phyloP scores from a whole-genome alignment of 2,113 vertebrate genomes.

The Ophiodon elongatus region DNA sequence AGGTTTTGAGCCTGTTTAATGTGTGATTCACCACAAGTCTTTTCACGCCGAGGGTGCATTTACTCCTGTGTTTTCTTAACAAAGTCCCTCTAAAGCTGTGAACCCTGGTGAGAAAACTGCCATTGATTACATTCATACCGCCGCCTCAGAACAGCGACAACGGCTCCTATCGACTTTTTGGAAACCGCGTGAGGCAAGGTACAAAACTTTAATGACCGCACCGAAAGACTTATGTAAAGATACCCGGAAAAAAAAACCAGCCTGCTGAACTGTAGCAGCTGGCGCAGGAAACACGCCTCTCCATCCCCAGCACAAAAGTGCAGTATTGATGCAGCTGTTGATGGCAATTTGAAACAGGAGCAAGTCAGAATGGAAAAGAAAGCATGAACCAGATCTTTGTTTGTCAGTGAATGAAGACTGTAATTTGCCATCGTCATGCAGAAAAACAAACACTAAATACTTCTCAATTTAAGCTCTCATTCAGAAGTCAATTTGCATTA shows the following conservation, averaged over 20 bases:
- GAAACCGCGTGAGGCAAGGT: constrained; percentile 57
- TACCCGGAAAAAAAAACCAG: constrained; percentile 43
- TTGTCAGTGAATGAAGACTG: not conserved
- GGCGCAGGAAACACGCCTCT: constrained; percentile 21
- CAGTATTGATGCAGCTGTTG: constrained; percentile 55
- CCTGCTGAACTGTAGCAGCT: constrained; percentile 40
- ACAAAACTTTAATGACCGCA: constrained; percentile 67
- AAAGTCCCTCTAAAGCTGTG: constrained; percentile 30
- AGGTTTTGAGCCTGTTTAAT: constrained; percentile 21
- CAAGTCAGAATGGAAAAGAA: constrained; percentile 15
- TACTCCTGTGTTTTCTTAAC: constrained; percentile 41
- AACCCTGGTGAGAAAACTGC: constrained; percentile 55
- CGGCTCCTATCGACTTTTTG: constrained; percentile 69
- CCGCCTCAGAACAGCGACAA: constrained; percentile 49
- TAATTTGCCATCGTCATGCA: not conserved
- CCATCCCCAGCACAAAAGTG: constrained; percentile 35
- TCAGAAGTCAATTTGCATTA: constrained; percentile 28
- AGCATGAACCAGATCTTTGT: constrained; percentile 7
- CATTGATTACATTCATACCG: constrained; percentile 62
- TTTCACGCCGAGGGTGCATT: constrained; percentile 15
- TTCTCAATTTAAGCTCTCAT: not conserved
- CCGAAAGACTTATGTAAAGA: constrained; percentile 51
- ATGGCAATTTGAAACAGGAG: constrained; percentile 50
- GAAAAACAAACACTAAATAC: not conserved
- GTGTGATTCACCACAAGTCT: not conserved